Evolutionary conservation across 1,140 invertebrate species (phyloP).

Genomic region (Drosophila cardini): DNA sequence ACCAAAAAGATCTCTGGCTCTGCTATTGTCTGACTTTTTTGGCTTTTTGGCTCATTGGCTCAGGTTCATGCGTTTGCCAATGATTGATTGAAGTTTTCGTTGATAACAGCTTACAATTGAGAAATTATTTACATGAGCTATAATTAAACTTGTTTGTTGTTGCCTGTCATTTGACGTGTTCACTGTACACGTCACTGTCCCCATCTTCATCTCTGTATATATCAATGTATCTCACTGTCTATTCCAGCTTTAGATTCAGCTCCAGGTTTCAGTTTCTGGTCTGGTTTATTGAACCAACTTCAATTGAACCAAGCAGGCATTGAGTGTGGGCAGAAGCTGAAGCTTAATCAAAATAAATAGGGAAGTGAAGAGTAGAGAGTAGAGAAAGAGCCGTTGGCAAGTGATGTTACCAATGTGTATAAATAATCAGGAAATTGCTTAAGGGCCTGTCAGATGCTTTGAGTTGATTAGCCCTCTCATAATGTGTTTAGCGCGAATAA

Average conservation of each 20-base stretch:
- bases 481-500: conserved; percentile 65
- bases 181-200: conserved; percentile 36
- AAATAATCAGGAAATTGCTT: conserved; percentile 77
- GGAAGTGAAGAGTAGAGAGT: background rate
- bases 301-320: conserved; percentile 60
- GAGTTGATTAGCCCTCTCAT: conserved; percentile 70
- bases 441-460: conserved; percentile 66
- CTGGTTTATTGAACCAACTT: conserved; percentile 76
- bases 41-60: conserved; percentile 44
- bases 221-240: background rate
- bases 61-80: conserved; percentile 76
- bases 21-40: conserved; percentile 61
- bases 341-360: background rate
- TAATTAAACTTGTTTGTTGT: conserved; percentile 83
- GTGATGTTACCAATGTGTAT: conserved; percentile 66
- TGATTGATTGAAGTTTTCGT: conserved; percentile 82
- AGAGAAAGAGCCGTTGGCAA: conserved; percentile 52
- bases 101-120: conserved; percentile 83
- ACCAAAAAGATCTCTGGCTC: conserved; percentile 37
- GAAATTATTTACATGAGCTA: conserved; percentile 83
- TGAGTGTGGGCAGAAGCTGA: conserved; percentile 31
- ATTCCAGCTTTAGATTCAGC: background rate
- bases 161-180: conserved; percentile 72
- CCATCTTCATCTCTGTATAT: conserved; percentile 14
- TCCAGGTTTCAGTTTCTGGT: conserved; percentile 22